These are phyloP conservation scores for Chlamydotis undulata DNA, from an alignment of 2,113 vertebrate species.

Conservation along the genomic window DNA sequence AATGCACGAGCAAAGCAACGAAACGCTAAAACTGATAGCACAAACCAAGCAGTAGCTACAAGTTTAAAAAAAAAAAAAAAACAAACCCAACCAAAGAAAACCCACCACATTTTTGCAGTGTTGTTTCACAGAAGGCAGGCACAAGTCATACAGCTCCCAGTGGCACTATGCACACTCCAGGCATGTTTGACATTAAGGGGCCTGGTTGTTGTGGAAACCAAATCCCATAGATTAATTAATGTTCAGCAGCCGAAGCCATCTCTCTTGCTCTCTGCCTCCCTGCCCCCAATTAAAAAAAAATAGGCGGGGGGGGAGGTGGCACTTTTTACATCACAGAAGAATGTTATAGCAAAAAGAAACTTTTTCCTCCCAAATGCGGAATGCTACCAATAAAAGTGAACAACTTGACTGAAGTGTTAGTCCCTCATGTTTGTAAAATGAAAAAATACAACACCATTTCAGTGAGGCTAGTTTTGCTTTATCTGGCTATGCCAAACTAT, in stretches of 20 bases:
- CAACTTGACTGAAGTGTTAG: neutral
- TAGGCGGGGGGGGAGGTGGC: too few relatives aligned
- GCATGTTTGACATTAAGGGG: constrained; percentile 65
- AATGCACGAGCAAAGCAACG: neutral
- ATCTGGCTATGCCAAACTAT: neutral
- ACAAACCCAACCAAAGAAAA: neutral
- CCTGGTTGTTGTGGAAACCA: constrained; percentile 61
- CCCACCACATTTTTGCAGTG: neutral
- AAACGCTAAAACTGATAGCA: neutral
- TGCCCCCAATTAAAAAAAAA: neutral
- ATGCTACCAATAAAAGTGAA: neutral
- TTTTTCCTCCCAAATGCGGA: neutral
- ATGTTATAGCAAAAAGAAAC: neutral
- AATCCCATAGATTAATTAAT: constrained; percentile 41
- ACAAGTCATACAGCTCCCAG: constrained; percentile 46
- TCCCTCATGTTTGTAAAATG: neutral
- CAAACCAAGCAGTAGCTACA: neutral
- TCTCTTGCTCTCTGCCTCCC: neutral
- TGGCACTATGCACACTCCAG: constrained; percentile 21
- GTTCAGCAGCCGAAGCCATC: constrained; percentile 41
- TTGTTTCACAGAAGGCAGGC: constrained; percentile 25
- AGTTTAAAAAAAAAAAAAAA: neutral
- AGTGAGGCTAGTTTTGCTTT: neutral
- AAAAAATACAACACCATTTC: neutral
- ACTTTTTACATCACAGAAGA: neutral